Conservation (phyloP, 1,140 invertebrate species). For the Drosophila pallidifrons region DNA sequence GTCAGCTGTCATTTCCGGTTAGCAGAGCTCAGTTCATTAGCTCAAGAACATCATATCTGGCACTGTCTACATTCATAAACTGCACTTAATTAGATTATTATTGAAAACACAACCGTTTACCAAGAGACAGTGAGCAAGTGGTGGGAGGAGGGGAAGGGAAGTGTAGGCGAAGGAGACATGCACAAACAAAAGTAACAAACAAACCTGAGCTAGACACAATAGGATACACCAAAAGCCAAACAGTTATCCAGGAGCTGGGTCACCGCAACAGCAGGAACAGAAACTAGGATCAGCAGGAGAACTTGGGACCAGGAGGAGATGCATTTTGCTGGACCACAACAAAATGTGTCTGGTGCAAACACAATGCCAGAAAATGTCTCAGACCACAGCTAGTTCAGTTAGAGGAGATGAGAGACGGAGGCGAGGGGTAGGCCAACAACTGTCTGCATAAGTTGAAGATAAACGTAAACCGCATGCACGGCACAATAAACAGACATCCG, state of each 20-base stretch:
- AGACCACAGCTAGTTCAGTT: slow-evolving; percentile 66
- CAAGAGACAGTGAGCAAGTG: background rate
- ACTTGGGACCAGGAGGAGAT: slow-evolving; percentile 18
- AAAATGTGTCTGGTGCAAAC: slow-evolving; percentile 77
- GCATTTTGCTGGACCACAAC: slow-evolving; percentile 61
- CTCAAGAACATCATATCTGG: slow-evolving; percentile 29
- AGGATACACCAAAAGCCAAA: slow-evolving; percentile 59
- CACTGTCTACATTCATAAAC: slow-evolving; percentile 49
- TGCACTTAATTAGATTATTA: slow-evolving; percentile 77
- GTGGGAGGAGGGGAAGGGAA: background rate
- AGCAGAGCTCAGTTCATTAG: slow-evolving; percentile 43
- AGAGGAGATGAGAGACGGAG: background rate
- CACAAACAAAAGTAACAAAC: slow-evolving; percentile 59
- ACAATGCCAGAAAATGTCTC: slow-evolving; percentile 70
- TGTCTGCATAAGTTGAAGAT: slow-evolving; percentile 82
- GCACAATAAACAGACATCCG: slow-evolving; percentile 83
- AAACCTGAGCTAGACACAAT: slow-evolving; percentile 48
- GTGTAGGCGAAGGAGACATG: background rate
- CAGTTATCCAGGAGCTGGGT: slow-evolving; percentile 50
- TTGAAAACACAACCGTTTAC: slow-evolving; percentile 54
- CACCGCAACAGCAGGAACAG: slow-evolving; percentile 32
- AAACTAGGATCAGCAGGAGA: background rate
- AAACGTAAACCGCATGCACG: slow-evolving; percentile 83
- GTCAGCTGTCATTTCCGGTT: slow-evolving; percentile 31
- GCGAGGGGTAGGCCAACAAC: slow-evolving; percentile 43